These are phyloP conservation scores for Dicyrtomina minuta DNA, from an alignment of 2,888 invertebrate genomes.

Conservation along the genomic window DNA sequence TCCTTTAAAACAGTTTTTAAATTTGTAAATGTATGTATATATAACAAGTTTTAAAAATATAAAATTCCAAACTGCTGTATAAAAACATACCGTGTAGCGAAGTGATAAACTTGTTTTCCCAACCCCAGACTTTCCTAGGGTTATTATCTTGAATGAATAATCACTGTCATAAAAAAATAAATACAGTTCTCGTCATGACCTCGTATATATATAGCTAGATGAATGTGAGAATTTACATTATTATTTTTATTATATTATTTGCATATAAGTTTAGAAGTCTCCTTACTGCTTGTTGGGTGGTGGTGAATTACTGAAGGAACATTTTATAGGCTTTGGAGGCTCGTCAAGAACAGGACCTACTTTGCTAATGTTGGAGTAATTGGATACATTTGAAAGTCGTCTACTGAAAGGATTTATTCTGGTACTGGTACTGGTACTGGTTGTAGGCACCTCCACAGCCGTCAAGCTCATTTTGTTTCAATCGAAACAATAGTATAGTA, in stretches of 20 bases:
- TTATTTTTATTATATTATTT: too few species aligned
- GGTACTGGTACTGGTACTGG: too few species aligned
- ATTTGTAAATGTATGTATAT: neutral
- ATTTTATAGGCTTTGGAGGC: too few species aligned
- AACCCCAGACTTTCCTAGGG: conserved; percentile 10
- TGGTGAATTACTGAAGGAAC: neutral
- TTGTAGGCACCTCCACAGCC: too few species aligned
- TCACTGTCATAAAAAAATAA: conserved; percentile 6
- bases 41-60: neutral
- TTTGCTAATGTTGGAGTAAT: too few species aligned
- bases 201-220: too few species aligned
- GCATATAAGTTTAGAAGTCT: neutral
- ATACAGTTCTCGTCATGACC: too few species aligned
- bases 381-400: neutral
- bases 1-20: neutral
- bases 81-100: conserved; percentile 16
- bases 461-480: too few species aligned
- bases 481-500: too few species aligned
- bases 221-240: too few species aligned
- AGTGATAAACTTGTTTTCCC: conserved; percentile 13
- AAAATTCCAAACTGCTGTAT: neutral
- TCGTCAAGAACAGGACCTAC: too few species aligned
- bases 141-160: conserved; percentile 21
- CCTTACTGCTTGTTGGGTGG: conserved; percentile 16
- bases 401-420: neutral